Evolutionary conservation across 2,888 invertebrate species (phyloP).

Genomic region (Caenorhabditis becei): DNA sequence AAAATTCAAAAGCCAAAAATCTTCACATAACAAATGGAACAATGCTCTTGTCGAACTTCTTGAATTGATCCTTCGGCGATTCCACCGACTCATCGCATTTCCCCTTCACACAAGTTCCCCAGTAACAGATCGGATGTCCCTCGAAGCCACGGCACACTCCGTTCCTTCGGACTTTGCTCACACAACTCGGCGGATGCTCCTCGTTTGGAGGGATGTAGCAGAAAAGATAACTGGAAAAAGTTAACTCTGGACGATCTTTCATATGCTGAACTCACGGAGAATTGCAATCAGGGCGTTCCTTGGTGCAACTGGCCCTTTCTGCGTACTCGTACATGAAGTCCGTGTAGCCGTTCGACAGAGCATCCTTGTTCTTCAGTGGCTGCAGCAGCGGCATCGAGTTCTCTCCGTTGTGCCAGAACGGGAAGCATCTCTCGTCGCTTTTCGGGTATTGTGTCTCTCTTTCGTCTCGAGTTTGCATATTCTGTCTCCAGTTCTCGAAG

Average conservation of each 20-base stretch:
- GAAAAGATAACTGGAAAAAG: slow-evolving; percentile 74
- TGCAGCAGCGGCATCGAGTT: slow-evolving; percentile 67
- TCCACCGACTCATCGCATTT: slow-evolving; percentile 56
- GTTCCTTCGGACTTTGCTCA: slow-evolving; percentile 74
- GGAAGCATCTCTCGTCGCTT: slow-evolving; percentile 70
- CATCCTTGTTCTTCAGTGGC: slow-evolving; percentile 66
- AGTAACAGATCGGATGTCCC: slow-evolving; percentile 72
- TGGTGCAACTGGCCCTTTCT: slow-evolving; percentile 69
- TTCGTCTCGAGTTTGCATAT: slow-evolving; percentile 66
- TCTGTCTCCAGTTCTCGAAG: slow-evolving; percentile 81
- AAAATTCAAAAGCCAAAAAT: background rate
- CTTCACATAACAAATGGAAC: slow-evolving; percentile 52
- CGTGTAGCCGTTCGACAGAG: slow-evolving; percentile 76
- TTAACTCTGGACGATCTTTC: no score
- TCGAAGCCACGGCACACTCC: slow-evolving; percentile 79
- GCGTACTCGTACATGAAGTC: slow-evolving; percentile 77
- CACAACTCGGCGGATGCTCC: slow-evolving; percentile 66
- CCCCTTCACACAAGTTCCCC: slow-evolving; percentile 73
- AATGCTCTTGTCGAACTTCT: slow-evolving; percentile 48
- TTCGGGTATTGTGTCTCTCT: slow-evolving; percentile 73
- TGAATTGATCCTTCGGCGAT: background rate
- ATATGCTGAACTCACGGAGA: slow-evolving; percentile 67
- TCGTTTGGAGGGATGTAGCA: slow-evolving; percentile 71
- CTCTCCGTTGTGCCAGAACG: slow-evolving; percentile 75
- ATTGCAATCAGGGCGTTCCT: slow-evolving; percentile 61